phyloP scores from a whole-genome alignment of 64 coral and sea anemone genomes.

The Montipora cactus region DNA sequence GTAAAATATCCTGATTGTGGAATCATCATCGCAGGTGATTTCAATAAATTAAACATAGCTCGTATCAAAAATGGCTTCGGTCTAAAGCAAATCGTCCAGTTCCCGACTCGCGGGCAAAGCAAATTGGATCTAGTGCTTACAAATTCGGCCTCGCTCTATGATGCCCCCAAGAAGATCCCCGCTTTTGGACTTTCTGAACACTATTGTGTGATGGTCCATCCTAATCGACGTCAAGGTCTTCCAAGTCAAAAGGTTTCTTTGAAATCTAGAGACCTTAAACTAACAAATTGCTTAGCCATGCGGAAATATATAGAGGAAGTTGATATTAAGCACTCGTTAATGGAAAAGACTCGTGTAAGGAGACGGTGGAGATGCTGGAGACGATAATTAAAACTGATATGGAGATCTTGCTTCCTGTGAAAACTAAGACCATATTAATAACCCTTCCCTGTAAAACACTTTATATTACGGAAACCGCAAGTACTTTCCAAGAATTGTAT shows the following conservation, averaged over 20 bases:
- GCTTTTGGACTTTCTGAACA: neutral
- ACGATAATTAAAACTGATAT: neutral
- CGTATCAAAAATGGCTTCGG: neutral
- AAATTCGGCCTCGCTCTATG: neutral
- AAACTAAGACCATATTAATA: neutral
- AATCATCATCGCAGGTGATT: constrained; percentile 6
- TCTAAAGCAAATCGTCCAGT: constrained; percentile 25
- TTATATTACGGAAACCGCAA: constrained; percentile 38
- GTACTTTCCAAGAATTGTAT: constrained; percentile 61
- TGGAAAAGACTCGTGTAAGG: constrained; percentile 9
- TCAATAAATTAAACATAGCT: neutral
- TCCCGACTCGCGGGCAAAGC: neutral
- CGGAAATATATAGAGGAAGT: constrained; percentile 25
- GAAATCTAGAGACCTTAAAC: constrained; percentile 2
- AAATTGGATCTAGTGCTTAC: neutral
- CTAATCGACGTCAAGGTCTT: neutral
- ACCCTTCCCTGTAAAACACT: constrained; percentile 61
- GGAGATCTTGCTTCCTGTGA: neutral
- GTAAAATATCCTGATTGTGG: constrained; percentile 47
- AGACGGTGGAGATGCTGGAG: neutral
- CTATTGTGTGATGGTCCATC: neutral
- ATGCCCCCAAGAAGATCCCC: neutral
- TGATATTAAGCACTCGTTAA: neutral
- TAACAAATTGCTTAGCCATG: constrained; percentile 29
- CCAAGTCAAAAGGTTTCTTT: neutral